Evolutionary conservation across 2,797 vertebrate genomes (phyloP).

Genomic region (Petrocephalus schoutedeni): DNA sequence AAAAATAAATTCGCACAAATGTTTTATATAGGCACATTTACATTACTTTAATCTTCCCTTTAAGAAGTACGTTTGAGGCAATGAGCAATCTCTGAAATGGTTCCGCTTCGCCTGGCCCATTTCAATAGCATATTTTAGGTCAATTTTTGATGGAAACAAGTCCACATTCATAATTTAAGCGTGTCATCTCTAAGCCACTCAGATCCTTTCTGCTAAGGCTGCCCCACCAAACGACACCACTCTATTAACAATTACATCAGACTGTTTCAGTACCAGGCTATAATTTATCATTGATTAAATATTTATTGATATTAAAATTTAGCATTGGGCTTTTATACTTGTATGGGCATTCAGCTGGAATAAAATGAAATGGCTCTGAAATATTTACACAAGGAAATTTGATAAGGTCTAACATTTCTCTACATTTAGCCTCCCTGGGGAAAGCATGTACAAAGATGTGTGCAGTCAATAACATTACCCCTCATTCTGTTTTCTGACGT

Average conservation of each 20-base stretch:
- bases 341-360: constrained; percentile 43
- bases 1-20: background rate
- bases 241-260: constrained; percentile 51
- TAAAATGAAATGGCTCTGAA: constrained; percentile 48
- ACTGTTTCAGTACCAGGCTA: constrained; percentile 39
- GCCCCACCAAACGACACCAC: constrained; percentile 40
- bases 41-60: background rate
- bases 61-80: constrained; percentile 22
- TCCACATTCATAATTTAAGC: constrained; percentile 49
- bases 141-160: constrained; percentile 45
- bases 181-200: constrained; percentile 40
- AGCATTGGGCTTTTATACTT: constrained; percentile 43
- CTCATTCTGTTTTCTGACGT: constrained; percentile 29
- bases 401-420: constrained; percentile 52
- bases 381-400: constrained; percentile 53
- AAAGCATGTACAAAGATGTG: constrained; percentile 28
- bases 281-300: constrained; percentile 53
- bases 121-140: constrained; percentile 46
- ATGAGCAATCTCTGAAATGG: constrained; percentile 31
- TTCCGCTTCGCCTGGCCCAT: constrained; percentile 40
- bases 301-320: constrained; percentile 52
- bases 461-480: constrained; percentile 30
- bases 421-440: constrained; percentile 40
- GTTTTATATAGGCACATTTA: background rate
- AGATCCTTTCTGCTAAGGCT: constrained; percentile 37